These are phyloP conservation scores for Tortricodes alternella DNA, from an alignment of 2,888 invertebrate genomes.

Conservation along the genomic window DNA sequence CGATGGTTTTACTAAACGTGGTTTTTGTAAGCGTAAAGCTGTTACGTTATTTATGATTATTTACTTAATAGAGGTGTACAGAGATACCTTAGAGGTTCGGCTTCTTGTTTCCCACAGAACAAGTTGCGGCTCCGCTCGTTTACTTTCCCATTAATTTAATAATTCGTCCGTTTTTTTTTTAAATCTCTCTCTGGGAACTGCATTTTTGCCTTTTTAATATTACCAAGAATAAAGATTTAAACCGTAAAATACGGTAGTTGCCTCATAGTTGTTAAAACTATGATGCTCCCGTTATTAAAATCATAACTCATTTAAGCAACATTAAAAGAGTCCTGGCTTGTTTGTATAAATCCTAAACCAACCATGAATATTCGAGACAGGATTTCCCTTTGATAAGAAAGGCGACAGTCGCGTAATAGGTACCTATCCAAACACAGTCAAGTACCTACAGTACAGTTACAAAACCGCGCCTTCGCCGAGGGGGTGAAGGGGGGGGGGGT, in stretches of 20 bases:
- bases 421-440: neutral
- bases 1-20: neutral
- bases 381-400: slow-evolving; percentile 17
- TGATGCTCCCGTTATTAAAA: too few species aligned
- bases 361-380: slow-evolving; percentile 13
- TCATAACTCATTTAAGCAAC: neutral
- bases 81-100: neutral
- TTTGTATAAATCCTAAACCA: slow-evolving; percentile 12
- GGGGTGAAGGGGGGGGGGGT: slow-evolving; percentile 11
- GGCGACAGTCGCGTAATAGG: slow-evolving; percentile 1
- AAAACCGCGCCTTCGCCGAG: slow-evolving; percentile 11
- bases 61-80: slow-evolving; percentile 8
- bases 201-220: too few species aligned
- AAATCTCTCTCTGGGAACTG: too few species aligned
- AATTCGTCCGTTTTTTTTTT: too few species aligned
- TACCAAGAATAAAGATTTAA: too few species aligned
- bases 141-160: too few species aligned
- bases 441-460: slow-evolving; percentile 1
- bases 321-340: neutral
- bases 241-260: too few species aligned
- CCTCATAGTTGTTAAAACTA: too few species aligned
- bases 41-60: neutral
- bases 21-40: neutral
- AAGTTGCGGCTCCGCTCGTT: too few species aligned
- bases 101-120: too few species aligned